Evolutionary conservation across 2,888 invertebrate genomes (phyloP).

Genomic region (Papilio elwesi): DNA sequence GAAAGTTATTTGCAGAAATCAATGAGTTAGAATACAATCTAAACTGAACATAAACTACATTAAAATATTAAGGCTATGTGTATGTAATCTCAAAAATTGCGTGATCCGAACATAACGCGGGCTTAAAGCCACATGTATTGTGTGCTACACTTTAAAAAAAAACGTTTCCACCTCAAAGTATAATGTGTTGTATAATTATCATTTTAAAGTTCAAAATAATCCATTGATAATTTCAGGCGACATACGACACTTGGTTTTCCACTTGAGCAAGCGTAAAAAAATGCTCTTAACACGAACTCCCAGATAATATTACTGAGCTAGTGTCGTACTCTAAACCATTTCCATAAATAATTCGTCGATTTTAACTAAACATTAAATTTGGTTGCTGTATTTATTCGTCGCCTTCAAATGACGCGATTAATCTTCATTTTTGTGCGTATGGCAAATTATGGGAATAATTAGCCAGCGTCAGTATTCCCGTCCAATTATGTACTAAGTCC

Average conservation of each 20-base stretch:
- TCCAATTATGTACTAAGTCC: no score
- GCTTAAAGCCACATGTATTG: conserved; percentile 23
- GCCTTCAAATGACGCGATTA: no score
- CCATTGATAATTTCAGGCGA: conserved; percentile 63
- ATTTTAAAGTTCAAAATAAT: conserved; percentile 51
- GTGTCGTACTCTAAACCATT: conserved; percentile 25
- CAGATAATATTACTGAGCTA: conserved; percentile 64
- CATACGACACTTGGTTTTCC: conserved; percentile 73
- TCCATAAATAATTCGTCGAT: conserved; percentile 4
- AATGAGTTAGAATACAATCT: neutral
- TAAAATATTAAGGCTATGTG: no score
- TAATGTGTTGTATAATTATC: conserved; percentile 8
- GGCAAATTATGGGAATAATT: no score
- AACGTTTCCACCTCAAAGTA: neutral
- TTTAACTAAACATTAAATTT: neutral
- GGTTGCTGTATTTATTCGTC: no score
- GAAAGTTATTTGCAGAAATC: no score
- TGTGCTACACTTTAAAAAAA: conserved; percentile 18
- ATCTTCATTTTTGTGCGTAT: no score
- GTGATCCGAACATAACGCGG: neutral
- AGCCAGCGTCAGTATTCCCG: no score
- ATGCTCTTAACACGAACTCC: conserved; percentile 67
- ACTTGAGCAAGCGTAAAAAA: conserved; percentile 79
- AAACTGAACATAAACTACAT: no score
- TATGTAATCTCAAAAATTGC: neutral